Base-by-base conservation (phyloP, 2,113 vertebrate species). In the Eptesicus fuscus region DNA sequence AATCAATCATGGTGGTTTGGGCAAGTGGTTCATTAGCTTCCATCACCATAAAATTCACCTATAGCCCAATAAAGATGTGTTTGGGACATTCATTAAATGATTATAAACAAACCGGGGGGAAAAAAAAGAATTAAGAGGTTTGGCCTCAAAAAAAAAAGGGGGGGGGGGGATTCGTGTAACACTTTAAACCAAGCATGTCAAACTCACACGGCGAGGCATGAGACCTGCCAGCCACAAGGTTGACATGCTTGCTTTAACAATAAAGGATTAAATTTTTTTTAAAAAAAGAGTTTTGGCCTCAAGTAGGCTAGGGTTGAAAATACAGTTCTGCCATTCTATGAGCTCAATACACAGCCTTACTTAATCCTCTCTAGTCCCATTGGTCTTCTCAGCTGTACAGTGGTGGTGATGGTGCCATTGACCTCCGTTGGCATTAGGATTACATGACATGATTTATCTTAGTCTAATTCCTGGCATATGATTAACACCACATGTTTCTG, bases 21-120 rank as follows among this genome's bases (percentile, higher is more conserved):
- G n/a, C 44, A 11, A 76, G 89, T 90, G 42, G 93, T 92, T 96
- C 89, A 71, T 97, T 90, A 35, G 95, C 96, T 97, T 97, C 98
- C 30, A 63, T 95, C 89, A 51, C 7, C 92, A 16, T 94, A 90
- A 88, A 95, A 59, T 82, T 93, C 56, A 80, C 74, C 92, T 93
- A 91, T 97, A 95, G 90, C 90, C 95, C 95, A 53, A 73, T 61
- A 92, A 53, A 92, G 90, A 93, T 97, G 95, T 97, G 82, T 96
- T 97, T 0, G 95, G 95, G 97, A 92, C 96, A 74, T 97, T 96
- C 97, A 98, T 98, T 98, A 98, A 98, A 98, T 88, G 97, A 95
- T 98, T 96, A 65, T 96, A 96, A 95, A 94, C 59, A 22, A 61
- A 59, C 22, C 42, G 7, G 7, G 7, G 7, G 7, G 13, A 49